Conservation (phyloP, 92 coral and sea anemone genomes). For the Palythoa grandiflora region DNA sequence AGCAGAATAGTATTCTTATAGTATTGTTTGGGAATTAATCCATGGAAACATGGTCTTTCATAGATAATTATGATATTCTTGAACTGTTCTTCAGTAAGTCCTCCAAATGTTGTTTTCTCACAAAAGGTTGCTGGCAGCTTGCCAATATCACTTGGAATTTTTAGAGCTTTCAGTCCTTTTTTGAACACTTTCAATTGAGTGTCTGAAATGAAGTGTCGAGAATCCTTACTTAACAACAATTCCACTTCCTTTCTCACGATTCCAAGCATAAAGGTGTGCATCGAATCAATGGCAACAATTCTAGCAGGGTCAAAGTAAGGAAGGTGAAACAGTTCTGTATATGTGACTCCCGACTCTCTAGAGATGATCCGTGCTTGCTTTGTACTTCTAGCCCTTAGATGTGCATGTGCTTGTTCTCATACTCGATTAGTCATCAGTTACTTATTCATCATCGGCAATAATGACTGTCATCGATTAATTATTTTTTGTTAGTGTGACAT, state of each 20-base stretch:
- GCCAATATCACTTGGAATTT: slow-evolving; percentile 52
- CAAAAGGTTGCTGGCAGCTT: slow-evolving; percentile 46
- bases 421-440: background rate
- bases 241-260: background rate
- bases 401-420: slow-evolving; percentile 10
- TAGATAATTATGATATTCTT: slow-evolving; percentile 2
- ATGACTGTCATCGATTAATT: too few species aligned
- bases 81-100: slow-evolving; percentile 49
- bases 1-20: slow-evolving; percentile 30
- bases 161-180: slow-evolving; percentile 38
- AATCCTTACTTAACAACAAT: background rate
- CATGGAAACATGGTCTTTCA: slow-evolving; percentile 44
- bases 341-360: background rate
- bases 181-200: background rate
- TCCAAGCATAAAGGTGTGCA: slow-evolving; percentile 18
- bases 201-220: background rate
- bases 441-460: too few species aligned
- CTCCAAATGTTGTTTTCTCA: slow-evolving; percentile 29
- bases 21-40: slow-evolving; percentile 16
- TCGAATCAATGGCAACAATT: slow-evolving; percentile 19
- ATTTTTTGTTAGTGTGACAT: too few species aligned
- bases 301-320: background rate
- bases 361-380: too few species aligned
- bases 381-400: too few species aligned
- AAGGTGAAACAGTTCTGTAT: background rate